These are phyloP conservation scores for Himalopsyche tibetana DNA, from an alignment of 2,888 invertebrate genomes.

Conservation along the genomic window DNA sequence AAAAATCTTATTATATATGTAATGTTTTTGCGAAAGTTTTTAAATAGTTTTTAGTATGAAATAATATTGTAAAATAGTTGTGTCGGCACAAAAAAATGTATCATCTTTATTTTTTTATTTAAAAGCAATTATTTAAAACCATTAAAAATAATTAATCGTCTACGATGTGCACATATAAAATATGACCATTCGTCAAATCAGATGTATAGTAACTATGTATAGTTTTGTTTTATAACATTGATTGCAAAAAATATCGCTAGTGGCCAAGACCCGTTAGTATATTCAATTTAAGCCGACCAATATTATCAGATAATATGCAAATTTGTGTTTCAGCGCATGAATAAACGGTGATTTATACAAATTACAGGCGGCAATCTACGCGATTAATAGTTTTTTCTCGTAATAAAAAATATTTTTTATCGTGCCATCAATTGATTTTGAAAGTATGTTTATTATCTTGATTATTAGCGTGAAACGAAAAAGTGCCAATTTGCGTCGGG, in stretches of 20 bases:
- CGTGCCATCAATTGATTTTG: constrained; percentile 34
- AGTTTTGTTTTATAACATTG: neutral
- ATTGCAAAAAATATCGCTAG: neutral
- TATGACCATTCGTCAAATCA: too few relatives aligned
- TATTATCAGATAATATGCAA: constrained; percentile 4
- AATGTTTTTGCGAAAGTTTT: too few relatives aligned
- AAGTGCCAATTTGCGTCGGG: constrained; percentile 26
- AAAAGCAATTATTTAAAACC: too few relatives aligned
- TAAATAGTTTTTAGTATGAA: too few relatives aligned
- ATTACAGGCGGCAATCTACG: constrained; percentile 3
- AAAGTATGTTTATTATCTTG: constrained; percentile 26
- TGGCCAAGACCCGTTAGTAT: neutral
- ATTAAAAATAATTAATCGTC: too few relatives aligned
- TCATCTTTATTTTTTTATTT: too few relatives aligned
- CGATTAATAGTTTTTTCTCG: constrained; percentile 8
- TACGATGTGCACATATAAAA: too few relatives aligned
- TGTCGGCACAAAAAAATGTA: too few relatives aligned
- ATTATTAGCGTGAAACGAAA: constrained; percentile 18
- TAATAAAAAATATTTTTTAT: constrained; percentile 10
- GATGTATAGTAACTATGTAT: neutral
- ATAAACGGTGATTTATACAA: constrained; percentile 18
- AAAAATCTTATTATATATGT: too few relatives aligned
- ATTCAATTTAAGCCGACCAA: neutral
- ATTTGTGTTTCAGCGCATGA: constrained; percentile 21
- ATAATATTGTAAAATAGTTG: too few relatives aligned